Percentiles rank a stretch among this genome's conserved stretches.
Conservation (phyloP, 2,888 invertebrate species). For the Hedya salicella region DNA sequence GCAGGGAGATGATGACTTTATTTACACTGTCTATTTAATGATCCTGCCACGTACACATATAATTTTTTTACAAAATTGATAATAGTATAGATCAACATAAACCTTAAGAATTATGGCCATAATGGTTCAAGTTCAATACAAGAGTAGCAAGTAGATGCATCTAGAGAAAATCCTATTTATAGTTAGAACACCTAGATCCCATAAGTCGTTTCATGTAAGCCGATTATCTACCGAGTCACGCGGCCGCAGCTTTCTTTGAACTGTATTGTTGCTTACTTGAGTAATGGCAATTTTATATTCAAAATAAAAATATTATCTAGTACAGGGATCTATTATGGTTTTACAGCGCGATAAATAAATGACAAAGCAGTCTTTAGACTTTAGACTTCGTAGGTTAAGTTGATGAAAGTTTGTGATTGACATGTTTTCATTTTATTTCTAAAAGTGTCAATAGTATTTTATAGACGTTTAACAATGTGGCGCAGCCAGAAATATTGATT, state of each 20-base stretch:
- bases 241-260: background rate
- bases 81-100: too few species aligned
- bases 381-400: too few species aligned
- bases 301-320: background rate
- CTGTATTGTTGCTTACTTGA: background rate
- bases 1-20: too few species aligned
- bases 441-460: background rate
- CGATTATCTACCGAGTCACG: background rate
- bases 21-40: too few species aligned
- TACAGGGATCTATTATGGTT: too few species aligned
- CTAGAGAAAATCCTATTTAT: background rate
- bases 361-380: too few species aligned
- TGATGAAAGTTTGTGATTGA: too few species aligned
- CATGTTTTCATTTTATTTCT: background rate
- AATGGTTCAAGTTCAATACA: too few species aligned
- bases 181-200: background rate
- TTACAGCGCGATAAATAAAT: too few species aligned
- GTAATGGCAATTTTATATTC: background rate
- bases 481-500: constrained; percentile 14
- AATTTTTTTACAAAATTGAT: too few species aligned
- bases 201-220: background rate
- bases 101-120: too few species aligned
- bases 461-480: background rate
- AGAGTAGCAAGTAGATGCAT: background rate
- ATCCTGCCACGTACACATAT: too few species aligned